Base-by-base conservation (phyloP, 2,888 invertebrate species). In the Dynastes grantii region DNA sequence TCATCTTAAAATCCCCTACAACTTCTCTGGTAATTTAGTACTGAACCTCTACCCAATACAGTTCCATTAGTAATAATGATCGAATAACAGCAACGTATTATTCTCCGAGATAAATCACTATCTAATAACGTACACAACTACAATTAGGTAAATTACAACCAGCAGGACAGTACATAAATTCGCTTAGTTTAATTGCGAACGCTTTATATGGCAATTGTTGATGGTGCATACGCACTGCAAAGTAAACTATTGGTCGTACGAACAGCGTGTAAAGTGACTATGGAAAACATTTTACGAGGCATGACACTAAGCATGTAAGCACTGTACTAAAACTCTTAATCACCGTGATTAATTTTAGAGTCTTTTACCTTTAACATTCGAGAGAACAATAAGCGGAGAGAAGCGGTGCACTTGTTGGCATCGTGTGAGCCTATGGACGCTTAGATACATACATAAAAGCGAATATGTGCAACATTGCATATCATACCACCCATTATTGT, bases 261-360 rank as follows among this genome's bases (percentile, higher is more conserved):
- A 45, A 61, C 45, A 49, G 61, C 49, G 61, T 22, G 73, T 58
- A 75, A 75, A 75, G 73, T 75, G 61, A 75, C 73, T 75, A 75
- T 63, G 45, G 73, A 75, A 58, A 29, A 61, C 49, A 29, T 75
- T 75, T 75, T 75, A 63, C 73, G 73, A 75, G 45, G 61, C 73
- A 75, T 58, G 73, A 75, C 73, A 75, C 63, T 63, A 61, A 75
- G 49, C 73, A 45, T 75, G 73, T 75, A 75, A 75, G 73, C 73
- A 75, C 73, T 75, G 73, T 61, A 75, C 73, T 75, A 75, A 75
- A 75, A 75, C 73, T 75, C 73, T 75, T 75, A 75, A 75, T 75
- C 73, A 75, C 73, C 73, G 61, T 75, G 73, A 75, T 75, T 75
- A 75, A 75, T 75, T 75, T 75, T 75, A 75, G 55, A 75, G 61